These are phyloP conservation scores for Dynastes grantii DNA, from an alignment of 2,888 invertebrate genomes.

Conservation along the genomic window DNA sequence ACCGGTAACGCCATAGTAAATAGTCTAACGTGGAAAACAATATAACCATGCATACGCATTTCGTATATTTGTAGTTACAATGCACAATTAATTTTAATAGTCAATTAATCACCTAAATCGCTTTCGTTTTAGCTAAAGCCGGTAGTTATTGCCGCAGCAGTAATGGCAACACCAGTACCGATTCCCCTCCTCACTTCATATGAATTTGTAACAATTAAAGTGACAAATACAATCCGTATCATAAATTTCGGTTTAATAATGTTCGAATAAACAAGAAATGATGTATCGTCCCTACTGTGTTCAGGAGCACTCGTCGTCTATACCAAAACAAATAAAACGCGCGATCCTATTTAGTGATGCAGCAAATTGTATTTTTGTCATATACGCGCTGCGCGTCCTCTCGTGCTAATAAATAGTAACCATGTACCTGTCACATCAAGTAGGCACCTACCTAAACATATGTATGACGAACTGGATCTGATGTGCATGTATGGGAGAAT, in stretches of 20 bases:
- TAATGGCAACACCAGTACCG: constrained; percentile 51
- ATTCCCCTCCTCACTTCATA: constrained; percentile 9
- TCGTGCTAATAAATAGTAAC: constrained; percentile 37
- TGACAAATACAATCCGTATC: constrained; percentile 66
- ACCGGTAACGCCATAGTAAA: neutral
- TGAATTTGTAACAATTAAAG: constrained; percentile 66
- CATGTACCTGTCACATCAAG: constrained; percentile 43
- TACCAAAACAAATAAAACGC: constrained; percentile 52
- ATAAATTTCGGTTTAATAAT: constrained; percentile 67
- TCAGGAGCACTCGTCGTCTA: constrained; percentile 44
- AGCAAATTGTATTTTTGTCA: constrained; percentile 28
- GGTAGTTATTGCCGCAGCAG: constrained; percentile 52
- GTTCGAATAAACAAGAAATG: constrained; percentile 55
- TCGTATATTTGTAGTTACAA: constrained; percentile 8
- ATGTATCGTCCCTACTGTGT: constrained; percentile 50
- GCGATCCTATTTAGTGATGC: constrained; percentile 6
- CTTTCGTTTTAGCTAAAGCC: constrained; percentile 52
- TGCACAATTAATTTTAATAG: constrained; percentile 45
- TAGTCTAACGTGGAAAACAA: constrained; percentile 13
- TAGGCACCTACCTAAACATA: constrained; percentile 38
- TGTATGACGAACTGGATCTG: constrained; percentile 39
- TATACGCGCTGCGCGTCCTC: neutral
- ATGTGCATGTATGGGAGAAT: constrained; percentile 21
- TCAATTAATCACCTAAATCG: constrained; percentile 47
- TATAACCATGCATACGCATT: constrained; percentile 6